phyloP scores from a whole-genome alignment of 2,113 vertebrate genomes.

The Ochotona princeps region DNA sequence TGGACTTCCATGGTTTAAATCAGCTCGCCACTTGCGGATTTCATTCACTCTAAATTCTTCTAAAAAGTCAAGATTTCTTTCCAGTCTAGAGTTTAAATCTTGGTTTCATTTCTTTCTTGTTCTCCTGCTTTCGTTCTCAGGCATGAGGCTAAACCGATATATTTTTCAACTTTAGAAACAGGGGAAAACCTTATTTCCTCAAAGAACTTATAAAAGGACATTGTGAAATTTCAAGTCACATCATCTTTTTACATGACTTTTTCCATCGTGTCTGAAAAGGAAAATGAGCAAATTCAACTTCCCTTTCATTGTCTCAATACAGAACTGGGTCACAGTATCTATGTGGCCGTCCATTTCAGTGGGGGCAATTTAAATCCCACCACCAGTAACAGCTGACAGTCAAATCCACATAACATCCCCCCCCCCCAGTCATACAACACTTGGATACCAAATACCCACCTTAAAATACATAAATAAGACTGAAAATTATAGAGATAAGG shows the following conservation, averaged over 20 bases:
- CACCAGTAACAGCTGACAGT: neutral
- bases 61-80: neutral
- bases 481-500: neutral
- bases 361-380: neutral
- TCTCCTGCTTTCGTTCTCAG: neutral
- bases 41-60: neutral
- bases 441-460: neutral
- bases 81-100: neutral
- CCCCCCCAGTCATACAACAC: accelerated
- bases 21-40: neutral
- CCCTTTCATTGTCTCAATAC: neutral
- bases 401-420: neutral
- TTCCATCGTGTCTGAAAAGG: neutral
- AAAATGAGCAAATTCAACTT: slow-evolving; percentile 1
- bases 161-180: neutral
- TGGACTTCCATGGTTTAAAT: neutral
- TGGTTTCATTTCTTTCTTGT: slow-evolving; percentile 60
- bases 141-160: slow-evolving; percentile 5
- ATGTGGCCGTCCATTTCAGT: neutral
- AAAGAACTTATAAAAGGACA: slow-evolving; percentile 2
- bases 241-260: slow-evolving; percentile 26
- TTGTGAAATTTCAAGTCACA: slow-evolving; percentile 43
- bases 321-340: neutral
- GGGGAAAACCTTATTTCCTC: slow-evolving; percentile 58
- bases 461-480: neutral